Evolutionary conservation across 2,113 vertebrate species (phyloP).

Genomic region (Heterocephalus glaber): DNA sequence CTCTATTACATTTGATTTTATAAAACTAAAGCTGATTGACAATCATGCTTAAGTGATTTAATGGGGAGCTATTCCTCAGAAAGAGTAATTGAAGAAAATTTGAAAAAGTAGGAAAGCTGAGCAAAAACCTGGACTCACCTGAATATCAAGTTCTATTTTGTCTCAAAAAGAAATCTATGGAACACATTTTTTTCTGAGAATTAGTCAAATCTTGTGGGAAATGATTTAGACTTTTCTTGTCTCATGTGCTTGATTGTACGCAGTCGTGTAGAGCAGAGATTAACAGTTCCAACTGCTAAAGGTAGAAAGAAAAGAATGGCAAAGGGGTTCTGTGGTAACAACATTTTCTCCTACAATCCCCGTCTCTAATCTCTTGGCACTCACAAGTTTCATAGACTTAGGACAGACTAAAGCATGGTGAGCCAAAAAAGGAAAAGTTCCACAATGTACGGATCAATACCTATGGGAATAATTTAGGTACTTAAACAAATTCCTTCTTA

Average conservation of each 20-base stretch:
- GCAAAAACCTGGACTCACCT: not conserved
- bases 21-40: not conserved
- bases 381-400: not conserved
- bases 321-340: not conserved
- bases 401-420: not conserved
- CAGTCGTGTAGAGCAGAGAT: not conserved
- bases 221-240: not conserved
- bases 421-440: not conserved
- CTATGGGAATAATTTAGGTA: not conserved
- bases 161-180: not conserved
- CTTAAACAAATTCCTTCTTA: not conserved
- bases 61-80: not conserved
- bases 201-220: not conserved
- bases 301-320: not conserved
- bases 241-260: fast-evolving
- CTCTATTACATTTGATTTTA: not conserved
- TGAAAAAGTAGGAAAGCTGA: not conserved
- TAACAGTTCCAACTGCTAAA: no score
- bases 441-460: not conserved
- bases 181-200: not conserved
- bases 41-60: not conserved
- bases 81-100: not conserved
- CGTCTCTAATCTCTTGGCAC: fast-evolving
- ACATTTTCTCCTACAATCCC: not conserved
- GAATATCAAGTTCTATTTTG: not conserved